phyloP scores from a whole-genome alignment of 1,140 invertebrate genomes.

The Drosophila ambigua region DNA sequence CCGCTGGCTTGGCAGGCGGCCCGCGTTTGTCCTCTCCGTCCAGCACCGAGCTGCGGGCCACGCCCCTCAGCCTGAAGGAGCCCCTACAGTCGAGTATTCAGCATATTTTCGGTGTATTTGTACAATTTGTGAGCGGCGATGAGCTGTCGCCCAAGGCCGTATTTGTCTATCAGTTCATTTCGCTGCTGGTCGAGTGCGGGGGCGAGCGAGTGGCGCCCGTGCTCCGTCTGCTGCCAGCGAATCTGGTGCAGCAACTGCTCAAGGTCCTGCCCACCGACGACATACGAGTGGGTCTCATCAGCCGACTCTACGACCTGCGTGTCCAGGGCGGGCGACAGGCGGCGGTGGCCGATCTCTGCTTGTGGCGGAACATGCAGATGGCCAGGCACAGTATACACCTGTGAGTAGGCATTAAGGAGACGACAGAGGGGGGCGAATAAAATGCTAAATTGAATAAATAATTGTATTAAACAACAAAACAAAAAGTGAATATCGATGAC shows the following conservation, averaged over 20 bases:
- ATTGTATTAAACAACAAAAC: conserved; percentile 58
- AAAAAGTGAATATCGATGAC: conserved; percentile 39
- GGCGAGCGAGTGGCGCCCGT: conserved; percentile 89
- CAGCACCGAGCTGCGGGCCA: conserved; percentile 44
- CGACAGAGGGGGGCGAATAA: conserved; percentile 15
- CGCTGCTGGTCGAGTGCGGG: conserved; percentile 91
- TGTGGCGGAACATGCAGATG: conserved; percentile 91
- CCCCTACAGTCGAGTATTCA: conserved; percentile 87
- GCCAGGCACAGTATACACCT: conserved; percentile 83
- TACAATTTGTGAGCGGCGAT: conserved; percentile 89
- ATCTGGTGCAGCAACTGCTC: conserved; percentile 90
- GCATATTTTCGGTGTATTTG: conserved; percentile 89
- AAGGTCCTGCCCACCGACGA: conserved; percentile 86
- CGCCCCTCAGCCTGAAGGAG: conserved; percentile 85
- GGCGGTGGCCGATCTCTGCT: conserved; percentile 92
- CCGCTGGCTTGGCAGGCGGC: conserved; percentile 66
- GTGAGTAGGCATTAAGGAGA: conserved; percentile 33
- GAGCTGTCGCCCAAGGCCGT: conserved; percentile 93
- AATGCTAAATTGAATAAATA: conserved; percentile 49
- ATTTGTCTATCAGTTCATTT: conserved; percentile 93
- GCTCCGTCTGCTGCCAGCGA: conserved; percentile 91
- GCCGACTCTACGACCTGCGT: conserved; percentile 90
- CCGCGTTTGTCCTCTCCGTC: conserved; percentile 20
- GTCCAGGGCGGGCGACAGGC: conserved; percentile 89
- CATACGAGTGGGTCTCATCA: conserved; percentile 75